Evolutionary conservation across 1,140 invertebrate species (phyloP), one percentile per base, ranked within the genome.

Genomic region (Asbolus verrucosus): DNA sequence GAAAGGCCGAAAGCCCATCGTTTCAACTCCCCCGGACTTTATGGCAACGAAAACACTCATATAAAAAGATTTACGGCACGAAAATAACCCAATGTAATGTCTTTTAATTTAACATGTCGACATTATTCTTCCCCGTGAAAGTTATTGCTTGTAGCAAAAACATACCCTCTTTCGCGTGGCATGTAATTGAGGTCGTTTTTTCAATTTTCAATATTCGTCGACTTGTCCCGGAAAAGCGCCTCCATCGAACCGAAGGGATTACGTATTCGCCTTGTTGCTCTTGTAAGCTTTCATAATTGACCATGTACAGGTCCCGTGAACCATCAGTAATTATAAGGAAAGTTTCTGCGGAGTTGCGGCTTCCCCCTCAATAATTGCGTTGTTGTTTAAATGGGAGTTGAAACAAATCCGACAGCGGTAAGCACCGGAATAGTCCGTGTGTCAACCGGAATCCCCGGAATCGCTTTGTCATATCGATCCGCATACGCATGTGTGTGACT

Each of bases 71-170:
- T 73, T 73, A 73, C 65, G 67, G 54, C 63, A 66, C 31, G 67
- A 69, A 67, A 73, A 73, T 69, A 73, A 70, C 68, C 39, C 71
- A 63, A 70, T 66, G 68, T 73, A 70, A 73, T 67, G 71, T 73
- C 71, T 73, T 73, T 73, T 70, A 73, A 73, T 73, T 73, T 65
- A 73, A 73, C 71, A 73, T 63, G 71, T 73, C 71, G 62, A 60
- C 63, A 66, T 73, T 67, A 63, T 67, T 73, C 71, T 73, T 73
- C 38, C 15, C 6, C 41, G 31, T 59, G 39, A 60, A 54, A 69
- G 65, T 59, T 72, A 72, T 68, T 72, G 66, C 70, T 38, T 60
- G 39, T 33, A 59, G 30, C 38, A 46, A 66, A 41, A 66, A 54
- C 46, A 14, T 24, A 30, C 46, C 46, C 46, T 54, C 46, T 54